Evolutionary conservation across 2,888 invertebrate species (phyloP).

Genomic region (Hirtodrosophila alboralis): DNA sequence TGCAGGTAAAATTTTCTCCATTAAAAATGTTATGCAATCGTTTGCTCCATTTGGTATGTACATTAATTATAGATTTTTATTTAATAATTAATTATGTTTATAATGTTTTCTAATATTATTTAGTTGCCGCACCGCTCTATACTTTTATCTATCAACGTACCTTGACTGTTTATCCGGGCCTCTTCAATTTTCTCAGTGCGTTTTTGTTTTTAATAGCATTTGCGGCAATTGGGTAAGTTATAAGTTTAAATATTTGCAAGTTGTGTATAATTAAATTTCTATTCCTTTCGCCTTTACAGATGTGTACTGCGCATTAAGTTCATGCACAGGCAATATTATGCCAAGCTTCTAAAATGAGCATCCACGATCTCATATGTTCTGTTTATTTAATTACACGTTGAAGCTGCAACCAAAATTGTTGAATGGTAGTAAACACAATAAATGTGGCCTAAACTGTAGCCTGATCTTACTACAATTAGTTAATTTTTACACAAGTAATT

Average conservation of each 20-base stretch:
- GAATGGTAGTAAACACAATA: no score
- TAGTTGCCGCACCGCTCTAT: slow-evolving; percentile 87
- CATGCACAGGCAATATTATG: slow-evolving; percentile 68
- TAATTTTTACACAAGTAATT: no score
- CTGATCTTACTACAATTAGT: no score
- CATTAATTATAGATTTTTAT: neutral
- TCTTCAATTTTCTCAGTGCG: slow-evolving; percentile 86
- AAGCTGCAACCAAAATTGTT: no score
- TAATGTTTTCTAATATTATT: neutral
- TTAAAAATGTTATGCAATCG: slow-evolving; percentile 88
- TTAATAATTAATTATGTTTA: neutral
- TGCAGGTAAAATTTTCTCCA: slow-evolving; percentile 88
- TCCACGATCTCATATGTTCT: no score
- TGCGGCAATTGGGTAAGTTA: slow-evolving; percentile 74
- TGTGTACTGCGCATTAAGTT: slow-evolving; percentile 72
- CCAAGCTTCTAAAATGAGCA: slow-evolving; percentile 66
- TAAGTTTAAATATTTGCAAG: neutral
- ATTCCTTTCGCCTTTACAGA: slow-evolving; percentile 51
- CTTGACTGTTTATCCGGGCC: slow-evolving; percentile 85
- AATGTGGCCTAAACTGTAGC: no score
- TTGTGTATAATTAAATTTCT: neutral
- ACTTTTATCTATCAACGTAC: slow-evolving; percentile 87
- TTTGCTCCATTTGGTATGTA: slow-evolving; percentile 85
- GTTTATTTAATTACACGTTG: no score
- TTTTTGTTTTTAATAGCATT: slow-evolving; percentile 82